A percentile compares a stretch with the other conserved stretches of the same genome.
phyloP scores from a whole-genome alignment of 2,797 vertebrate genomes.

The Mastacembelus armatus region DNA sequence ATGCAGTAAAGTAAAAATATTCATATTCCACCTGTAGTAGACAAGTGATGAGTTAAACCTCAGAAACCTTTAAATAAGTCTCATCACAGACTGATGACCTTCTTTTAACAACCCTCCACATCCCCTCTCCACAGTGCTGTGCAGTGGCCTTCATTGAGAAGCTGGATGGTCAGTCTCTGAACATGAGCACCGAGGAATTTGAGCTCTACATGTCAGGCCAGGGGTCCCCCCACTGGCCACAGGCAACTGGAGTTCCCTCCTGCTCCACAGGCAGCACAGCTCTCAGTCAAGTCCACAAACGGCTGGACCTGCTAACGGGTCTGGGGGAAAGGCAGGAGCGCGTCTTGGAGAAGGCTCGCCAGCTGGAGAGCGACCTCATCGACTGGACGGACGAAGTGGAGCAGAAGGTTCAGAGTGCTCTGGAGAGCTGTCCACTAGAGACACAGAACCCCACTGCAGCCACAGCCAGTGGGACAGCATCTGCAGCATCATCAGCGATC shows the following conservation, averaged over 20 bases:
- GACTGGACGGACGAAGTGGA: constrained; percentile 94
- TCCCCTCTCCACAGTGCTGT: constrained; percentile 87
- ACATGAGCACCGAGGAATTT: constrained; percentile 94
- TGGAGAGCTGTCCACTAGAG: constrained; percentile 88
- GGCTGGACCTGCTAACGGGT: constrained; percentile 89
- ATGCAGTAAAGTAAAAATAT: too few species aligned
- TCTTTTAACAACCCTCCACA: not conserved
- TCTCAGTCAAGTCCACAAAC: constrained; percentile 87
- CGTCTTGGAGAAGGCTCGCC: constrained; percentile 87
- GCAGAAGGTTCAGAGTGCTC: constrained; percentile 89
- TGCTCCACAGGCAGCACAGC: constrained; percentile 74
- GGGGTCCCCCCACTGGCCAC: constrained; percentile 85
- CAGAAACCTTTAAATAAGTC: too few species aligned
- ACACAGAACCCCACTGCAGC: constrained; percentile 77
- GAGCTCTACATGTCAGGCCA: constrained; percentile 95
- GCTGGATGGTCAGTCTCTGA: constrained; percentile 94
- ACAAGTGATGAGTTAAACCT: too few species aligned
- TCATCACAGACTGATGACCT: too few species aligned
- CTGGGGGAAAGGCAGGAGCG: constrained; percentile 89
- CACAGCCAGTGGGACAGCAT: constrained; percentile 28
- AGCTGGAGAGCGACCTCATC: constrained; percentile 94
- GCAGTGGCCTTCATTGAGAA: constrained; percentile 98
- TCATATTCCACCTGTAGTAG: too few species aligned
- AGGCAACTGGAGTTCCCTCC: constrained; percentile 69
- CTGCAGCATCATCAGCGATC: constrained; percentile 69